Base-by-base conservation (phyloP, 2,113 vertebrate genomes). In the Mormyrus iriodes region DNA sequence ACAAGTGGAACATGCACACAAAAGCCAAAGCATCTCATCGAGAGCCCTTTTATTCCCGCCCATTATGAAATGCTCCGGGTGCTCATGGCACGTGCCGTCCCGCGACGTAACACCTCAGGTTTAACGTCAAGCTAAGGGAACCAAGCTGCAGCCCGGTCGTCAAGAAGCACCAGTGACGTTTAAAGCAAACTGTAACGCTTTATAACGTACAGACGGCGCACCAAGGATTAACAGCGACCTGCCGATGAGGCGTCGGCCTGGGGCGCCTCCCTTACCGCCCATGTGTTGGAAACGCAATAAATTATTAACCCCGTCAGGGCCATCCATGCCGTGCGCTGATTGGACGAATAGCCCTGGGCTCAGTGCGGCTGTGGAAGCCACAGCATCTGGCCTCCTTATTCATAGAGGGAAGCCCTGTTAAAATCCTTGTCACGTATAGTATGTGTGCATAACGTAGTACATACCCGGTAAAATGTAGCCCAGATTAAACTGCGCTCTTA, bases 251-350 rank as follows among this genome's bases (percentile, higher is more conserved):
- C 35, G 17, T 6, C 5, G 13, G 17, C 0, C 15, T 35, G 0
- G 35, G 17, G 73, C 15, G 35, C 4, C 15, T 42, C 73, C 73
- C 73, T 39, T 79, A 4, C 17, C 35, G 5, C 42, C 35, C 35
- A 35, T 79, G 73, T 42, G 35, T 39, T 27, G 73, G 21, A n/a
- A 51, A 27, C 24, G 21, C 24, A 12, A 49, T 85, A 51, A 85
- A 85, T 85, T 85, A 85, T 85, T 85, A 85, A 85, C 83, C 46
- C 24, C 51, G 24, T 85, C 24, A 51, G 31, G n/a, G n/a, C 48
- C 44, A 85, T 48, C 51, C 83, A 49, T 15, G n/a, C n/a, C 1
- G 48, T 31, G 48, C 83, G 24, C 48, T 79, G 39, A 31, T 73
- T 35, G n/a, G 31, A 73, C 27, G 0, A 10, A 31, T 73, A 73